Evolutionary conservation across 2,888 invertebrate species (phyloP), one percentile per base, ranked within the genome.

Genomic region (Odontocerum albicorne): DNA sequence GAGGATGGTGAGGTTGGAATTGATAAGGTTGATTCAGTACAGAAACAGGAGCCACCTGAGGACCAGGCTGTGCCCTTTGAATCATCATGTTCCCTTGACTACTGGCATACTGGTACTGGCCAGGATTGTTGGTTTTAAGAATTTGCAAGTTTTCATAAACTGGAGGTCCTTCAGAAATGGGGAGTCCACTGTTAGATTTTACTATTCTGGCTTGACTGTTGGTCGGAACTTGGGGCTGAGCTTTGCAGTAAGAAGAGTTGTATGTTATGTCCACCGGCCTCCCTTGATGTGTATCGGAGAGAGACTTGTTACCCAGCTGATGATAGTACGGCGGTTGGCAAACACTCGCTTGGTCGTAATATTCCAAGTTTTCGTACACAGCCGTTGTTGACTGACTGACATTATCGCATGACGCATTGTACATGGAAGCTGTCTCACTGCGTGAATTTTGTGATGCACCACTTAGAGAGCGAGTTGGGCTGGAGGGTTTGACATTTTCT

Each of bases 291-390:
- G 32, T 12, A 19, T 43, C 49, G 10, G 36, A 36, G 7, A 19
- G 22, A 13, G 43, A 36, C 36, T 54, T 47, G 13, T 50, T 38
- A 31, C 16, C 32, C 61, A 80, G 67, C 64, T 78, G 81, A 67
- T 86, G 85, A 64, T 84, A 85, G 65, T 83, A 86, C 1, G 84
- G 81, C 17, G 82, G 80, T 67, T 77, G 80, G 21, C 79, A 75
- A 7, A 77, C 72, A 4, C 76, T 73, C 62, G 80, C 76, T 50
- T 82, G 82, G 3, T 82, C 82, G 4, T 82, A 90, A 68, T 89
- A 90, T 63, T 90, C 90, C 49, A 92, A 80, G 70, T 92, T 92
- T 70, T 92, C 92, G 68, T 92, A 92, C 19, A 92, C 85, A 35
- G 75, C 71, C 39, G 75, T 71, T 33, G 75, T 70, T 64, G 72